These are phyloP conservation scores for Heliconius ethilla DNA, from an alignment of 2,888 invertebrate genomes.

Conservation along the genomic window DNA sequence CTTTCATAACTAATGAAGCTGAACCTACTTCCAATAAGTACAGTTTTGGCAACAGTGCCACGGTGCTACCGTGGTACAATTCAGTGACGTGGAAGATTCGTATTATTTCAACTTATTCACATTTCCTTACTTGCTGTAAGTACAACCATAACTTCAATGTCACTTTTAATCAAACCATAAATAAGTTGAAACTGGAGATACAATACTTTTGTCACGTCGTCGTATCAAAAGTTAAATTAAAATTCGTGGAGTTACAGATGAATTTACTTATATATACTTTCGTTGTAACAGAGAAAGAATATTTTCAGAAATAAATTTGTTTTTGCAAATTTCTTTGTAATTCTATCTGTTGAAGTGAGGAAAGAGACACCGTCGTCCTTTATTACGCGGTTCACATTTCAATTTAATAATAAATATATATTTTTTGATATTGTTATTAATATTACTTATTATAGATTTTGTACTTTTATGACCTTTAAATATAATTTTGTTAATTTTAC, in stretches of 20 bases:
- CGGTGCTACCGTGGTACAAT: no score
- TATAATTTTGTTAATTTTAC: no score
- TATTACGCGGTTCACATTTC: conserved; percentile 66
- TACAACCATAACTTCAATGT: background rate
- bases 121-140: background rate
- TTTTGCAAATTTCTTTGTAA: conserved; percentile 44
- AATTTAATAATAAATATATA: conserved; percentile 62
- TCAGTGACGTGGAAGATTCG: no score
- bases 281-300: conserved; percentile 43
- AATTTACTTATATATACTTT: conserved; percentile 23
- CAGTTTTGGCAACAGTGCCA: background rate
- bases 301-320: conserved; percentile 50
- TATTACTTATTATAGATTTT: no score
- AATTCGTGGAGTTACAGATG: conserved; percentile 15
- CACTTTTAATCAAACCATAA: conserved; percentile 13
- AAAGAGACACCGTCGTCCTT: conserved; percentile 43
- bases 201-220: conserved; percentile 20
- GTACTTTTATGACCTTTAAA: no score
- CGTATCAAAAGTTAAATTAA: conserved; percentile 30
- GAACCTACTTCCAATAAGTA: background rate
- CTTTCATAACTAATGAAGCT: no score
- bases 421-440: conserved; percentile 60
- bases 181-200: background rate
- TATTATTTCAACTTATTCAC: background rate
- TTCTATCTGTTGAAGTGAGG: conserved; percentile 46